Evolutionary conservation across 2,888 invertebrate species (phyloP), one percentile per base, ranked within the genome.

Genomic region (Shargacucullia verbasci): DNA sequence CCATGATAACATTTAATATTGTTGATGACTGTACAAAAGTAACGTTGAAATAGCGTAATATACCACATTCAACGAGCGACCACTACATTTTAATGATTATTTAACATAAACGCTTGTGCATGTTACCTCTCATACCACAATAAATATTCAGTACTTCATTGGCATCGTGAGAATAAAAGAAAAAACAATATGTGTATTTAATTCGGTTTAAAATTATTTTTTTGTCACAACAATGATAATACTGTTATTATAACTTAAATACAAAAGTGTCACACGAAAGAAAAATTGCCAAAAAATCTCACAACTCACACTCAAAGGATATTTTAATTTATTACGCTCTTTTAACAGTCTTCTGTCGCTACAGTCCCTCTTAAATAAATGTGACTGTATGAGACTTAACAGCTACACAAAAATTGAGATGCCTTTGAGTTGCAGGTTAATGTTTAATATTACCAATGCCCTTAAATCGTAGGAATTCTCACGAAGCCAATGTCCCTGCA

Each of bases 91-190:
- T 68, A 71, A 64, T 76, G 64, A 76, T 59, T 62, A 56, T 66
- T 63, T 65, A 75, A 82, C 68, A 73, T 73, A 80, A 81, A 81
- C 70, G 70, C 72, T 84, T 82, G 84, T 84, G 84, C 84, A 82
- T 61, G 54, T 76, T 71, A 72, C 44, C 71, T 71, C 65, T 70
- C 67, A 67, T 70, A 71, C 66, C 58, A 59, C 69, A 70, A 70
- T 77, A 71, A 77, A 75, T 69, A 74, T 56, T 66, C 63, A 69
- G 55, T 67, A 70, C 50, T 44, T 41, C n/a, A 53, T 60, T 67
- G 76, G 61, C 78, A 76, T 70, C 78, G 72, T 76, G 73, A 70
- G 76, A 80, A 61, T 34, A 46, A 38, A 6, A 20, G 4, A 54
- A 47, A 35, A 50, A 60, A 59, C 29, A 20, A 50, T n/a, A 34